Base-by-base conservation (phyloP, 2,797 vertebrate species). In the Darevskia nairensis region DNA sequence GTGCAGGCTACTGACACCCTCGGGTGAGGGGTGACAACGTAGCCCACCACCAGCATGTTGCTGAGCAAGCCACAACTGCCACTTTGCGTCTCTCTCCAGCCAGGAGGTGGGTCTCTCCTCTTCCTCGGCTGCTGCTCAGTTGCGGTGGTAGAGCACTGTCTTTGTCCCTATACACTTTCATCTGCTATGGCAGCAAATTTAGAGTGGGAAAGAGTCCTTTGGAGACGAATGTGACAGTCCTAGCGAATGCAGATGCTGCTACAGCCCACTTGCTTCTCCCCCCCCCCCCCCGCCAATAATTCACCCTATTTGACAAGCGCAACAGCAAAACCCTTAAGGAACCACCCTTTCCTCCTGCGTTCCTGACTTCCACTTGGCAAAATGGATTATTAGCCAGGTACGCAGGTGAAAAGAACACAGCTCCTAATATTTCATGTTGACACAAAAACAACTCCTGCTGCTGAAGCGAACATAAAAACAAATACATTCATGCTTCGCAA, bases 361-460 rank as follows among this genome's bases (percentile, higher is more conserved):
- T 59, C 35, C 80, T 76, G 23, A 59, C 59, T 82, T 76, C 39
- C n/a, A 72, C 50, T 71, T 39, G 64, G 64, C 35, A 75, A 81
- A 87, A 87, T 32, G 79, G 35, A 79, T 35, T 55, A 86, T 86
- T 55, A 86, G 64, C 66, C 85, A 80, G 66, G n/a, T 46, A 10
- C 15, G 25, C 64, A 39, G 44, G 41, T 80, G 32, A 80, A 86
- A 80, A 61, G 8, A 80, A 80, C 39, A 32, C 41, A 85, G 35
- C 2, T 66, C 55, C 46, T 77, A 66, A 77, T 80, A 50, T 80
- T 71, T 86, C 85, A 80, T 72, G 32, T 72, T 80, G 66, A 80
- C 9, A 50, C 46, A 59, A 80, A 5, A 72, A 72, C 5, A 61
- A 61, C 46, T 71, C 44, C 66, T 71, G 66, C 32, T 71, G 85